Conservation (phyloP, 2,888 invertebrate genomes). For the Chouioia cunea region DNA sequence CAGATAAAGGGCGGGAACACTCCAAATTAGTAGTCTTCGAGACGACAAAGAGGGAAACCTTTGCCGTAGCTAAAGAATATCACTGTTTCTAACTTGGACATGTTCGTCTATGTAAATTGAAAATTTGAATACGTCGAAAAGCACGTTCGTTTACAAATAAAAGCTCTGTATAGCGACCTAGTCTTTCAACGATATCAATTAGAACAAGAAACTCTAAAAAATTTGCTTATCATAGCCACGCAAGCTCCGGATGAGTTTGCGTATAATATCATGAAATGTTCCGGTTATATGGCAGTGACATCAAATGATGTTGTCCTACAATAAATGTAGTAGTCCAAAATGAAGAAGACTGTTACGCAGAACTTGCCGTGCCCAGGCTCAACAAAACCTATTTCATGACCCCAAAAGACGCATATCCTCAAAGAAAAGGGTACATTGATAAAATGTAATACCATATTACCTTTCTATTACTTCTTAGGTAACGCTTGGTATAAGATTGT, state of each 20-base stretch:
- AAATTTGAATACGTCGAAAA: constrained; percentile 55
- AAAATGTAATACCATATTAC: constrained; percentile 47
- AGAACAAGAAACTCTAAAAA: constrained; percentile 51
- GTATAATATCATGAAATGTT: constrained; percentile 48
- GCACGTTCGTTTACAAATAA: constrained; percentile 47
- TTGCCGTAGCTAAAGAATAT: neutral
- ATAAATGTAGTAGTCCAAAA: constrained; percentile 44
- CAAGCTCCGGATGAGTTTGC: constrained; percentile 53
- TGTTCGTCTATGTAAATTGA: constrained; percentile 49
- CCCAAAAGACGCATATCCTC: constrained; percentile 51
- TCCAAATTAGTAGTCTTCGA: constrained; percentile 32
- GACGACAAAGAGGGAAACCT: constrained; percentile 1
- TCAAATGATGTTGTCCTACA: constrained; percentile 53
- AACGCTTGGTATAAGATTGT: constrained; percentile 49
- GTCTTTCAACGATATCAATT: constrained; percentile 50
- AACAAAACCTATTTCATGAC: constrained; percentile 45
- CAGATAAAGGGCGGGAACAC: constrained; percentile 34
- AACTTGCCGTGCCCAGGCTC: constrained; percentile 33
- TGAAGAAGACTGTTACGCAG: constrained; percentile 47
- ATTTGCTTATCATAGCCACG: constrained; percentile 50
- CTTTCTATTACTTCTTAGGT: constrained; percentile 48
- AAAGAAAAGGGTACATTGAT: constrained; percentile 46
- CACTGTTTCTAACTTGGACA: constrained; percentile 34
- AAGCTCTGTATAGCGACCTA: constrained; percentile 48
- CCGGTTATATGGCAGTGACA: constrained; percentile 52